These are phyloP conservation scores for Malacoctenus gilli DNA, from an alignment of 2,797 vertebrate species.

Conservation along the genomic window DNA sequence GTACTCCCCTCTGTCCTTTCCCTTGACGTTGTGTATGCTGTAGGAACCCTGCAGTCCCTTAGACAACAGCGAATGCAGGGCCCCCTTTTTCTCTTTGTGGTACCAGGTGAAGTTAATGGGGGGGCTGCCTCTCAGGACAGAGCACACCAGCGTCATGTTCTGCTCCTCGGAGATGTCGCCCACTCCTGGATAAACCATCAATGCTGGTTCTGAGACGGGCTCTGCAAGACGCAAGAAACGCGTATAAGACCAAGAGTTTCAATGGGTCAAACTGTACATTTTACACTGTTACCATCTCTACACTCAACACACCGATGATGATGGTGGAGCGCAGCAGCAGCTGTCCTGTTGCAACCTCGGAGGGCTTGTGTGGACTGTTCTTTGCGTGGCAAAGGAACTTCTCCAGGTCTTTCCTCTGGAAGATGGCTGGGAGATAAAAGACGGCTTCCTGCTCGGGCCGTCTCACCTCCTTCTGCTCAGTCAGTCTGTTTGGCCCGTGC, in stretches of 20 bases:
- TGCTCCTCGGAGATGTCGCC: slow-evolving; percentile 64
- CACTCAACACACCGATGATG: slow-evolving; percentile 72
- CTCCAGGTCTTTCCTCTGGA: slow-evolving; percentile 40
- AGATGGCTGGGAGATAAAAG: slow-evolving; percentile 67
- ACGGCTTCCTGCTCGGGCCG: slow-evolving; percentile 46
- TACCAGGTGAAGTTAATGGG: slow-evolving; percentile 77
- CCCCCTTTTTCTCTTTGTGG: neutral
- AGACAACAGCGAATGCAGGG: neutral
- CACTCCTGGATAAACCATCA: slow-evolving; percentile 34
- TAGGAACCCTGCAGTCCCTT: slow-evolving; percentile 8
- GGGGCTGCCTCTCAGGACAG: slow-evolving; percentile 62
- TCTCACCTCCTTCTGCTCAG: neutral
- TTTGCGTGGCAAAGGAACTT: slow-evolving; percentile 63
- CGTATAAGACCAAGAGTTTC: slow-evolving; percentile 1
- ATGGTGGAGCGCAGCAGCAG: slow-evolving; percentile 21
- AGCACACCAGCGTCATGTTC: slow-evolving; percentile 70
- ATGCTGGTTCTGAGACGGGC: slow-evolving; percentile 65
- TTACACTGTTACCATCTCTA: neutral
- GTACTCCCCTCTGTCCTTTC: slow-evolving; percentile 66
- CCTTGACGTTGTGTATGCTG: slow-evolving; percentile 37
- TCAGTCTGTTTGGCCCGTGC: accelerated
- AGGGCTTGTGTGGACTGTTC: slow-evolving; percentile 40
- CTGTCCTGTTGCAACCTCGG: neutral
- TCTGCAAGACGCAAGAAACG: slow-evolving; percentile 53
- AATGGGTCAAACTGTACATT: neutral